Conservation (phyloP, 2,888 invertebrate genomes). For the Dendrolimus pini region DNA sequence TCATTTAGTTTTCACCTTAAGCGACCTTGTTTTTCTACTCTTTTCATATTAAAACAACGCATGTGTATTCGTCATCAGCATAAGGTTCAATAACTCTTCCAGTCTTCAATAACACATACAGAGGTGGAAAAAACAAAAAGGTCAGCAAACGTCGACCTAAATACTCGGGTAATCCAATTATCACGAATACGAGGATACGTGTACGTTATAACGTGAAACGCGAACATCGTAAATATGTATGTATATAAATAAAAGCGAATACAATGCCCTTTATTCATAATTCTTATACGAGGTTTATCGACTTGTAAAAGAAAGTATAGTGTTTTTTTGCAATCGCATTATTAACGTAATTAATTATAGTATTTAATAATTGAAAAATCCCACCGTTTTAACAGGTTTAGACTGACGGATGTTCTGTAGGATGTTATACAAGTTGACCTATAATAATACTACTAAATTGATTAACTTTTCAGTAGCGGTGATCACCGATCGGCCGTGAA, state of each 20-base stretch:
- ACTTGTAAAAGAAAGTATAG: no score
- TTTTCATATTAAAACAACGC: neutral
- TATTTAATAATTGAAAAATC: no score
- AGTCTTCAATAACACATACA: conserved; percentile 36
- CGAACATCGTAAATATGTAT: neutral
- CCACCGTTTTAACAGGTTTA: no score
- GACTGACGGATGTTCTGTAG: no score
- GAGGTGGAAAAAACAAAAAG: conserved; percentile 45
- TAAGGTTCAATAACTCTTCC: conserved; percentile 21
- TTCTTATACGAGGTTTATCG: no score
- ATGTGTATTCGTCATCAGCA: neutral
- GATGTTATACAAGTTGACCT: no score
- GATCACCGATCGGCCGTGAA: no score
- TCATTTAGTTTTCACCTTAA: neutral
- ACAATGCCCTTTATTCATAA: no score
- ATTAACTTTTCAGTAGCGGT: no score
- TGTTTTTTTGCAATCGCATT: no score
- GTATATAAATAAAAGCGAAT: neutral
- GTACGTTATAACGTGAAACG: conserved; percentile 2
- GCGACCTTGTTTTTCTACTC: neutral
- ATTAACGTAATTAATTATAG: no score
- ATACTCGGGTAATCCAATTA: conserved; percentile 58
- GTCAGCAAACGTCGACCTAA: conserved; percentile 53
- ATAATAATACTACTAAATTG: no score
- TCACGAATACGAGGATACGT: conserved; percentile 34